These are phyloP conservation scores for Papilio xuthus DNA, from an alignment of 1,140 invertebrate species.

Conservation along the genomic window DNA sequence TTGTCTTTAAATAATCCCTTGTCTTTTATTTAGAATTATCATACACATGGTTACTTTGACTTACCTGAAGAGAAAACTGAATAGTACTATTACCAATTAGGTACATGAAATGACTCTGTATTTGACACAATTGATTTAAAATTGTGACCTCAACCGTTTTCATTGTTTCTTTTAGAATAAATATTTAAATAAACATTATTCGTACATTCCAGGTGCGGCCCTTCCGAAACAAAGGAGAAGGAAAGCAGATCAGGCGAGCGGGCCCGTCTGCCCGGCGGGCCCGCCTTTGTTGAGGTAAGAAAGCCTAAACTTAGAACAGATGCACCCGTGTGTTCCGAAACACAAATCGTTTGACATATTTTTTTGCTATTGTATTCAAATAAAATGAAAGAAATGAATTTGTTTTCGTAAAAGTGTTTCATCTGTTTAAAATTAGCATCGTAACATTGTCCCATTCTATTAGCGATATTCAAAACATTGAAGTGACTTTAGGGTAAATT, in stretches of 20 bases:
- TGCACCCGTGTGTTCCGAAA: too few species aligned
- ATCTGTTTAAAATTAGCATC: too few species aligned
- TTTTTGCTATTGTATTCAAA: too few species aligned
- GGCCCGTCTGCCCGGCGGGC: conserved; percentile 47
- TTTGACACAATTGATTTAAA: too few species aligned
- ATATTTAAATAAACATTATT: not conserved
- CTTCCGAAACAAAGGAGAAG: conserved; percentile 24
- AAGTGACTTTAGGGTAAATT: too few species aligned
- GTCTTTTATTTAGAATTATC: not conserved
- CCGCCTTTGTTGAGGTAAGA: conserved; percentile 40
- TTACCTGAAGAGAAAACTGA: not conserved
- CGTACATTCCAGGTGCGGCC: conserved; percentile 42
- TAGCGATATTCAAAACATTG: too few species aligned
- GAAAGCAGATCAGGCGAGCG: conserved; percentile 33
- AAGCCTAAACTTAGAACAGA: too few species aligned
- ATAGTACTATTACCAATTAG: not conserved
- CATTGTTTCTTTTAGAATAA: not conserved
- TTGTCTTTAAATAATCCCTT: conserved; percentile 10
- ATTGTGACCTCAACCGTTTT: not conserved
- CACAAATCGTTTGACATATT: too few species aligned
- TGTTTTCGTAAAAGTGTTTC: too few species aligned
- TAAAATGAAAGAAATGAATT: too few species aligned
- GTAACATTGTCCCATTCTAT: too few species aligned
- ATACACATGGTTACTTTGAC: not conserved
- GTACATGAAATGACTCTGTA: not conserved